phyloP scores from a whole-genome alignment of 2,113 vertebrate species.

The Dicentrarchus labrax region DNA sequence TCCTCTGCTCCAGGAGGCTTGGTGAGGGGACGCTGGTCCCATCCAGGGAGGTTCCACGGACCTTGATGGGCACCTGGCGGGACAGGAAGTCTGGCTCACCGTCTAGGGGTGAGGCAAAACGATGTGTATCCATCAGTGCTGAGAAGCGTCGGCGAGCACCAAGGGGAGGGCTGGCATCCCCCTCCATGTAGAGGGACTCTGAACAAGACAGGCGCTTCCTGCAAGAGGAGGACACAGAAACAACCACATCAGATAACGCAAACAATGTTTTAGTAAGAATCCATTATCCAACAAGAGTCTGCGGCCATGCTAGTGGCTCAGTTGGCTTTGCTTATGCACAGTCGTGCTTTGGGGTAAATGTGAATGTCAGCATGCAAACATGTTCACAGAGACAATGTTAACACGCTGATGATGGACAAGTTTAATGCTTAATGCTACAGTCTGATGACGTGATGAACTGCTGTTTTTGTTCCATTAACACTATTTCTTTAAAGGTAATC shows the following conservation, averaged over 20 bases:
- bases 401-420: neutral
- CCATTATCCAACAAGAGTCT: too few relatives aligned
- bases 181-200: slow-evolving; percentile 89
- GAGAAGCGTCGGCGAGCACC: slow-evolving; percentile 92
- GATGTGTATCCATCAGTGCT: slow-evolving; percentile 91
- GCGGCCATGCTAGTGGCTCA: too few relatives aligned
- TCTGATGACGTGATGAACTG: too few relatives aligned
- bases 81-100: slow-evolving; percentile 83
- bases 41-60: slow-evolving; percentile 83
- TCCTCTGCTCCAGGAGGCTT: slow-evolving; percentile 79
- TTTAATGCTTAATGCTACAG: neutral
- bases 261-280: neutral
- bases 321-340: neutral
- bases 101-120: slow-evolving; percentile 89
- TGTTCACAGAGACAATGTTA: neutral
- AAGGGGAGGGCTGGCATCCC: slow-evolving; percentile 91
- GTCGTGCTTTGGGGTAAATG: neutral
- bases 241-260: neutral
- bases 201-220: slow-evolving; percentile 94
- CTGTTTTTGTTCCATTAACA: too few relatives aligned
- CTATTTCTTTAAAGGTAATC: too few relatives aligned
- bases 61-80: slow-evolving; percentile 76
- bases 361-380: neutral
- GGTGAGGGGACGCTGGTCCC: slow-evolving; percentile 76
- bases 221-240: slow-evolving; percentile 7